Evolutionary conservation across 2,888 invertebrate genomes (phyloP).

Genomic region (Lumbricus terrestris): DNA sequence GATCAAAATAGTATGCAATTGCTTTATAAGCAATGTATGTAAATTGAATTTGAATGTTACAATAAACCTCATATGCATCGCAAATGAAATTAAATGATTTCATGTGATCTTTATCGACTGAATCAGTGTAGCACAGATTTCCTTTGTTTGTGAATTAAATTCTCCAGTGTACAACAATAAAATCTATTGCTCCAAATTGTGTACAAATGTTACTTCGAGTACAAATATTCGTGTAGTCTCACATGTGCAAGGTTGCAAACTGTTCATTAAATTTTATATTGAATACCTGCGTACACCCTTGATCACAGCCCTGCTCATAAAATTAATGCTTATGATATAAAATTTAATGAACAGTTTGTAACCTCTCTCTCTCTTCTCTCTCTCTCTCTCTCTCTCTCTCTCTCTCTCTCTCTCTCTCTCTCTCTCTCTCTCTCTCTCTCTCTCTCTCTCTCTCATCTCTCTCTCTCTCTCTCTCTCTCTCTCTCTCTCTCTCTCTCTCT

Average conservation of each 20-base stretch:
- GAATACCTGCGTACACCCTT: too few species aligned
- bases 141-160: background rate
- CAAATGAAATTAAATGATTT: background rate
- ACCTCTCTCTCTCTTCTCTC: too few species aligned
- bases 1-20: background rate
- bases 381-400: too few species aligned
- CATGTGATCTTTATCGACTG: background rate
- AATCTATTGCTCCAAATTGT: background rate
- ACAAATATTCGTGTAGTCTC: background rate
- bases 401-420: too few species aligned
- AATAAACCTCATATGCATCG: background rate
- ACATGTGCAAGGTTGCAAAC: background rate
- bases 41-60: background rate
- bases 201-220: background rate
- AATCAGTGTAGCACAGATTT: background rate
- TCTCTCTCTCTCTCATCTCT: too few species aligned
- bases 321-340: too few species aligned
- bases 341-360: too few species aligned
- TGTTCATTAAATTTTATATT: too few species aligned
- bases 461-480: too few species aligned
- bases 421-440: too few species aligned
- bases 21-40: background rate
- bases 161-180: background rate
- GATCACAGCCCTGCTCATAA: too few species aligned
- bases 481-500: too few species aligned